Conservation (phyloP, 2,113 vertebrate genomes). For the Loxodonta africana region DNA sequence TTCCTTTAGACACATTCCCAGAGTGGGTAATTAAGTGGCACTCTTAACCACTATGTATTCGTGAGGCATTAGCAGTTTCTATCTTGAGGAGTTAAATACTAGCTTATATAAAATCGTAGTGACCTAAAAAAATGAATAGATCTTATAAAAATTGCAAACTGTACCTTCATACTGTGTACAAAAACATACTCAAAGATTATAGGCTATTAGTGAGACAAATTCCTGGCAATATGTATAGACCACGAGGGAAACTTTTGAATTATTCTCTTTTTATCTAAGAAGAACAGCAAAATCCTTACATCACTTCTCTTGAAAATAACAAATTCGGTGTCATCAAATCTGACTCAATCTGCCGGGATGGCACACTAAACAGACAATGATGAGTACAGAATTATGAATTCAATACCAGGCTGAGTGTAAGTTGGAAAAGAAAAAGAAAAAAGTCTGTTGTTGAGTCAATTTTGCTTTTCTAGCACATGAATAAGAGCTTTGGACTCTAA, state of each 20-base stretch:
- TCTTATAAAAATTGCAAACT: not conserved
- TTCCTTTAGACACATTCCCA: not conserved
- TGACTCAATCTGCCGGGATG: not conserved
- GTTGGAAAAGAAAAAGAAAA: not conserved
- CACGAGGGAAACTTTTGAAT: not conserved
- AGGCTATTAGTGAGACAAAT: not conserved
- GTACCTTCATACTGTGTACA: not conserved
- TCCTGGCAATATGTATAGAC: not conserved
- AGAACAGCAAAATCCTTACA: not conserved
- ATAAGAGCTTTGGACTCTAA: not conserved
- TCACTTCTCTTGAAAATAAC: not conserved
- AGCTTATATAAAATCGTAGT: conserved; percentile 2
- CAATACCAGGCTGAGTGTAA: not conserved
- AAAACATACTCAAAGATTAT: not conserved
- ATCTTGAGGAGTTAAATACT: not conserved
- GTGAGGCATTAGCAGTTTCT: not conserved
- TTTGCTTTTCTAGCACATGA: not conserved
- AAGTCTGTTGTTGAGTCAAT: not conserved
- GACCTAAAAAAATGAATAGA: not conserved
- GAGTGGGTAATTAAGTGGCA: not conserved
- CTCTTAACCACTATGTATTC: not conserved
- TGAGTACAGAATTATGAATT: not conserved
- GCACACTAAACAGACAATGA: not conserved
- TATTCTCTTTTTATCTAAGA: not conserved
- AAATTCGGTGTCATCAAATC: not conserved